A percentile compares a stretch with the other conserved stretches of the same genome.
phyloP scores from a whole-genome alignment of 2,113 vertebrate genomes.

The Calidris pygmaea region DNA sequence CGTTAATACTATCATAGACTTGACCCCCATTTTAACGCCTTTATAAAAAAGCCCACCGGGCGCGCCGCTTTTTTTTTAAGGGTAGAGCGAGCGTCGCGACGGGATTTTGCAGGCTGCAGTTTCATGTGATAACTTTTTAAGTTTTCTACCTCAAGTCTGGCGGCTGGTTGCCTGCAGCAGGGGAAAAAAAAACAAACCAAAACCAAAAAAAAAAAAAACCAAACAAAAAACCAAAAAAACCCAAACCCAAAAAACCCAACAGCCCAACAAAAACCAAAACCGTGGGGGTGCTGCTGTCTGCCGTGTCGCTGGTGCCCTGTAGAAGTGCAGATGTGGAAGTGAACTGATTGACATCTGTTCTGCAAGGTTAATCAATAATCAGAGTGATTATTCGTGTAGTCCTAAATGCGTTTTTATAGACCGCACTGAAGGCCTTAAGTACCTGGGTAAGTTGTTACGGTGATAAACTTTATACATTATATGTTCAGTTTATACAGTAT shows the following conservation, averaged over 20 bases:
- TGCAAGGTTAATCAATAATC: neutral
- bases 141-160: neutral
- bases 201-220: too few species aligned
- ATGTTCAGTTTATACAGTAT: neutral
- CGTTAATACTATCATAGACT: fast-evolving
- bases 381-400: neutral
- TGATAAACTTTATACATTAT: neutral
- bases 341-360: neutral
- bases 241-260: too few species aligned
- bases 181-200: neutral
- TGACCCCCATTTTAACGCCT: fast-evolving
- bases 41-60: neutral
- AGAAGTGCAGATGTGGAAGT: neutral
- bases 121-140: fast-evolving
- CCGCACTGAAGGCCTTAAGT: neutral
- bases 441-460: fast-evolving
- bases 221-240: too few species aligned
- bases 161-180: neutral
- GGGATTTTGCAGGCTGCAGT: fast-evolving
- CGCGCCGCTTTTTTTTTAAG: too few species aligned
- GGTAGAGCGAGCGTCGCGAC: neutral
- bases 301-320: neutral
- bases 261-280: too few species aligned
- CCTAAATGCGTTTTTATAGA: neutral
- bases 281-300: neutral